These are phyloP conservation scores for Eupeodes latifasciatus DNA, from an alignment of 2,888 invertebrate genomes.

Conservation along the genomic window DNA sequence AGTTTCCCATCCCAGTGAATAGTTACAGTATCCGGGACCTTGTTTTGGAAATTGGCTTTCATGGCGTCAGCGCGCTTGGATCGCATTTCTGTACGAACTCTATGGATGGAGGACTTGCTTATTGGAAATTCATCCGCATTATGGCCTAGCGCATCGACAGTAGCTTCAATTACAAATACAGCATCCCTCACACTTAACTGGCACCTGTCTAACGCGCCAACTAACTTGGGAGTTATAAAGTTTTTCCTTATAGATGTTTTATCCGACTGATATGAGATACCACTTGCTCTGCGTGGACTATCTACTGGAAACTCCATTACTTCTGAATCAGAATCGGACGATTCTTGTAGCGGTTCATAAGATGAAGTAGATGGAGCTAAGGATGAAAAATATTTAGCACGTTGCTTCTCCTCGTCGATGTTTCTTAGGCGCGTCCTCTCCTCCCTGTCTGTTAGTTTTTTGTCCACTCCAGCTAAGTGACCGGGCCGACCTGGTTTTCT, in stretches of 20 bases:
- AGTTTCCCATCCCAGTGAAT: conserved; percentile 3
- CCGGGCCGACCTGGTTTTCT: not conserved
- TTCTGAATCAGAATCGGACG: not conserved
- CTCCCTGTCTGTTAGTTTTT: not conserved
- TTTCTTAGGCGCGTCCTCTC: not conserved
- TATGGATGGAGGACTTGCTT: not conserved
- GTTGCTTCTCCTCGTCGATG: not conserved
- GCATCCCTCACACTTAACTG: no score
- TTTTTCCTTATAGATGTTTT: not conserved
- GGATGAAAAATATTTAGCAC: not conserved
- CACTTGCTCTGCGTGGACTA: fast-evolving
- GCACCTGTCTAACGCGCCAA: not conserved
- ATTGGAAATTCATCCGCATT: conserved; percentile 5
- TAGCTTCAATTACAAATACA: not conserved
- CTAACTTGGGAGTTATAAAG: not conserved
- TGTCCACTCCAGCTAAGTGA: conserved; percentile 5
- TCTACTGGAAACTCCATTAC: not conserved
- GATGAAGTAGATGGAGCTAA: not conserved
- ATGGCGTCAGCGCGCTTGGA: not conserved
- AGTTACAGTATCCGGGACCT: not conserved
- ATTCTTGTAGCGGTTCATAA: not conserved
- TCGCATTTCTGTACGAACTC: not conserved
- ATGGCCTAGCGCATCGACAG: not conserved
- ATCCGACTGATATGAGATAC: no score
- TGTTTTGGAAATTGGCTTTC: not conserved